Percentiles rank a stretch among this genome's conserved stretches.
Evolutionary conservation across 1,140 invertebrate species (phyloP).

Genomic region (Drosophila malerkotliana): DNA sequence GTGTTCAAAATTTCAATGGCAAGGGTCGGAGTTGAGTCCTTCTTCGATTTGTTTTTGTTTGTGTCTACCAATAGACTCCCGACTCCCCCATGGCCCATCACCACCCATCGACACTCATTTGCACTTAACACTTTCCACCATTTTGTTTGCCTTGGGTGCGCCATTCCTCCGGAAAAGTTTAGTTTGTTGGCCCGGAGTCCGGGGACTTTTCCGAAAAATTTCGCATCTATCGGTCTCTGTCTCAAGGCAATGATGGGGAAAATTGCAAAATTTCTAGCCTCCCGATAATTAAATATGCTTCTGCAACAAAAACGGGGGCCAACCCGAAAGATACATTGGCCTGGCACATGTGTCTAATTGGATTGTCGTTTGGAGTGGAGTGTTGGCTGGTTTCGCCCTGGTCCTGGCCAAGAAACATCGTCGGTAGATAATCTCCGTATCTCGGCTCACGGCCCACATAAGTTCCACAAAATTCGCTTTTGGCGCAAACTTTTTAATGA

Average conservation of each 20-base stretch:
- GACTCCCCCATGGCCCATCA: neutral
- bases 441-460: slow-evolving; percentile 52
- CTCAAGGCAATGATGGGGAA: slow-evolving; percentile 60
- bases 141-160: slow-evolving; percentile 50
- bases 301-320: slow-evolving; percentile 18
- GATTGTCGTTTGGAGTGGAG: slow-evolving; percentile 49
- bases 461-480: slow-evolving; percentile 56
- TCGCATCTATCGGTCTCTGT: slow-evolving; percentile 9
- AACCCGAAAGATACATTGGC: slow-evolving; percentile 5
- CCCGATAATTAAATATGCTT: slow-evolving; percentile 73
- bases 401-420: slow-evolving; percentile 26
- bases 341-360: slow-evolving; percentile 72
- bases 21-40: slow-evolving; percentile 16
- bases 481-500: slow-evolving; percentile 76
- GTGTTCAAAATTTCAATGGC: slow-evolving; percentile 58
- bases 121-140: slow-evolving; percentile 75
- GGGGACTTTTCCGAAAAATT: slow-evolving; percentile 13
- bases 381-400: slow-evolving; percentile 46
- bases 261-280: slow-evolving; percentile 70
- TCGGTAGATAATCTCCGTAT: slow-evolving; percentile 42
- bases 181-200: slow-evolving; percentile 52
- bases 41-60: slow-evolving; percentile 68
- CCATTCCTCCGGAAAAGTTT: neutral
- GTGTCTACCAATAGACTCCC: slow-evolving; percentile 27
- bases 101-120: slow-evolving; percentile 60